Evolutionary conservation across 2,888 invertebrate genomes (phyloP).

Genomic region (Junonia oenone): DNA sequence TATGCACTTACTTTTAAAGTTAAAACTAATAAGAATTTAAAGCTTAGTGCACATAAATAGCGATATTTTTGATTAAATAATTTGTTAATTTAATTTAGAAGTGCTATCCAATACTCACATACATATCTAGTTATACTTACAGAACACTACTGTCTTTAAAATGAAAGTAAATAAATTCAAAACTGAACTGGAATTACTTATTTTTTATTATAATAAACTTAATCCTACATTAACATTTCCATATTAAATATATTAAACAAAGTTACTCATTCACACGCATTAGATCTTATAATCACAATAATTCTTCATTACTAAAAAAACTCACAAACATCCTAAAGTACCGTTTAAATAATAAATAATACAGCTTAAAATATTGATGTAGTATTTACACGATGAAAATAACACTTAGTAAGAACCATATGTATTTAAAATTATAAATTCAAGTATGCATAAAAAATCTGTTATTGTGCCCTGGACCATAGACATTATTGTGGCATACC

Average conservation of each 20-base stretch:
- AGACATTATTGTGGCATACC: background rate
- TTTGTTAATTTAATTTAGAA: background rate
- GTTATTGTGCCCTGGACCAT: conserved; percentile 16
- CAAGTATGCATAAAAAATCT: background rate
- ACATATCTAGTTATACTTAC: background rate
- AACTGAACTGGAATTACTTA: background rate
- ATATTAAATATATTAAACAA: background rate
- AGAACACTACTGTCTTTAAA: background rate
- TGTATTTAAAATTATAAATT: background rate
- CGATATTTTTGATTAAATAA: background rate
- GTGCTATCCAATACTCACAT: background rate
- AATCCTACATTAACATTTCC: background rate
- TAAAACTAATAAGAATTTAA: background rate
- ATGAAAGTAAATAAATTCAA: background rate
- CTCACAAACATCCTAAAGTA: background rate
- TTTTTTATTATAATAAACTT: background rate
- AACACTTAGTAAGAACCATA: background rate
- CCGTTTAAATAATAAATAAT: background rate
- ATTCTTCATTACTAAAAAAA: background rate
- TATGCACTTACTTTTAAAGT: background rate
- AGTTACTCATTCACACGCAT: background rate
- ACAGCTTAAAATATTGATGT: background rate
- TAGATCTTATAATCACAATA: conserved; percentile 17
- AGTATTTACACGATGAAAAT: conserved; percentile 8
- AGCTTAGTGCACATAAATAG: background rate